Conservation (phyloP, 2,797 vertebrate genomes). For the Buceros bicornis region DNA sequence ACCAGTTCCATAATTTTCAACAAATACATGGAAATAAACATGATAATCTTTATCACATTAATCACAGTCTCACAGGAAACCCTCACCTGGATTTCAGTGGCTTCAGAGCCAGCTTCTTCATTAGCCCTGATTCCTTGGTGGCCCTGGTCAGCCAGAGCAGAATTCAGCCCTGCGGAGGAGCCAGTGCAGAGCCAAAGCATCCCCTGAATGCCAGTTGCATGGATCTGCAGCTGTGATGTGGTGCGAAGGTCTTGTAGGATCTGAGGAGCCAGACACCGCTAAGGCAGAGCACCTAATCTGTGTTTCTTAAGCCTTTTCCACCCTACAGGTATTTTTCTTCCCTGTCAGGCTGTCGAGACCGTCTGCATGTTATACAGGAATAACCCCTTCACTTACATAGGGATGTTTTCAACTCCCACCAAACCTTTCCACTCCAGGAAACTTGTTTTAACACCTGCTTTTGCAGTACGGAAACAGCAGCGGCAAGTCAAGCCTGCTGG, state of each 20-base stretch:
- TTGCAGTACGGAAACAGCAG: neutral
- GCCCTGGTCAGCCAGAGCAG: neutral
- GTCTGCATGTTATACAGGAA: neutral
- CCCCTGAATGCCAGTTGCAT: neutral
- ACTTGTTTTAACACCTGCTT: neutral
- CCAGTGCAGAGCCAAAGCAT: neutral
- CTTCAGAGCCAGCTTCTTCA: neutral
- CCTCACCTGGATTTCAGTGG: neutral
- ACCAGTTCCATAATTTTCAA: constrained; percentile 18
- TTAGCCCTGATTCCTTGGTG: neutral
- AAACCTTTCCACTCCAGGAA: neutral
- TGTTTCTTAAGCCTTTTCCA: neutral
- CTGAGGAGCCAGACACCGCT: neutral
- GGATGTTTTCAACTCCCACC: neutral
- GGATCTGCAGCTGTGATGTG: neutral
- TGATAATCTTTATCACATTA: constrained; percentile 8
- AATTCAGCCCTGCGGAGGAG: neutral
- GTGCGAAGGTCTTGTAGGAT: neutral
- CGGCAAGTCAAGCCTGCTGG: neutral
- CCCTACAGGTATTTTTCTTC: neutral
- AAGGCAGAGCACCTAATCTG: neutral
- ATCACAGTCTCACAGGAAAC: constrained; percentile 4
- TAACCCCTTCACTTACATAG: neutral
- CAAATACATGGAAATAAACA: constrained; percentile 49
- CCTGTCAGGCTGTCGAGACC: neutral